Evolutionary conservation across 2,888 invertebrate genomes (phyloP).

Genomic region (Tinea pellionella): DNA sequence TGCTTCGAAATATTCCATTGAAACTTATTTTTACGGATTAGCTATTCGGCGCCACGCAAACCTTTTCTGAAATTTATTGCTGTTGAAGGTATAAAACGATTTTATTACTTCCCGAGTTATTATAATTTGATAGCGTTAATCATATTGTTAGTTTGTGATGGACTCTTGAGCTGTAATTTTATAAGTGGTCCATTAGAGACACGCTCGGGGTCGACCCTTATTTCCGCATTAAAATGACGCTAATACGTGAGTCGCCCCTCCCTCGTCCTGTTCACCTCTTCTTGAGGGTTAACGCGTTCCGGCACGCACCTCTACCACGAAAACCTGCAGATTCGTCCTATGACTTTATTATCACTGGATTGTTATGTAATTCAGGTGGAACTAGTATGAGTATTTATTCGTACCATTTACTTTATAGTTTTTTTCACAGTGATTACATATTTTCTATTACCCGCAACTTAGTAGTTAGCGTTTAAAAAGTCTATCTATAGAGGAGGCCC

Average conservation of each 20-base stretch:
- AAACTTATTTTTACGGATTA: not conserved
- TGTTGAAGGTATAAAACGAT: not conserved
- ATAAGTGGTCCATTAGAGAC: conserved; percentile 6
- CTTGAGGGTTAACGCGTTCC: not conserved
- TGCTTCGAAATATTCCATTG: not conserved
- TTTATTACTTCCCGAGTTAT: not conserved
- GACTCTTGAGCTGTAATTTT: not conserved
- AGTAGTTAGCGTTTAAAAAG: too few relatives aligned
- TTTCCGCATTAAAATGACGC: not conserved
- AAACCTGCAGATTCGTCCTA: not conserved
- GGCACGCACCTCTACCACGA: conserved; percentile 2
- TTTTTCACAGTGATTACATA: too few relatives aligned
- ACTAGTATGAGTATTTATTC: too few relatives aligned
- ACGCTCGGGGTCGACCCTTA: not conserved
- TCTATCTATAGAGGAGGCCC: too few relatives aligned
- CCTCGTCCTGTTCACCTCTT: not conserved
- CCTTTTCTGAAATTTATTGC: not conserved
- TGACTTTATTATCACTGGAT: not conserved
- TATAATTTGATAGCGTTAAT: not conserved
- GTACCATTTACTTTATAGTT: too few relatives aligned
- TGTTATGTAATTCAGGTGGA: too few relatives aligned
- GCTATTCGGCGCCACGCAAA: not conserved
- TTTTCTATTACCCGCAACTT: too few relatives aligned
- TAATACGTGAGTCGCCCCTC: not conserved
- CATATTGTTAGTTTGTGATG: not conserved